Percentiles rank a stretch among this genome's conserved stretches.
phyloP scores from a whole-genome alignment of 2,113 vertebrate species.

The Ploceus nigricollis region DNA sequence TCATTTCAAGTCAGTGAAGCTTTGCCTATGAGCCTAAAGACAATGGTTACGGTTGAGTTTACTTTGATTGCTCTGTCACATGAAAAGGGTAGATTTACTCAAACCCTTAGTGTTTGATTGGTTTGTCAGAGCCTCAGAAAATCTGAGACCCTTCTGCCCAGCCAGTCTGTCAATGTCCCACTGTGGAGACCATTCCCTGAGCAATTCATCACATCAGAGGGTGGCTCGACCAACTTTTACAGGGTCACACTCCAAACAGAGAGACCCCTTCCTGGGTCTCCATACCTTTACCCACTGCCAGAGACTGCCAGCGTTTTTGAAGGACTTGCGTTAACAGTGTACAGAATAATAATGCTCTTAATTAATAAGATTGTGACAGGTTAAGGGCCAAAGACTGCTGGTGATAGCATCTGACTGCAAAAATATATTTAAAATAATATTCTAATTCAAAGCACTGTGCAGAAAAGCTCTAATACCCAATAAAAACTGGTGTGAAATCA shows the following conservation, averaged over 20 bases:
- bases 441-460: background rate
- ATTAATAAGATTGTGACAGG: background rate
- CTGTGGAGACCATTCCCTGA: background rate
- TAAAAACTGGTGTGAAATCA: background rate
- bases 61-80: background rate
- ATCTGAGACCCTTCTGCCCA: background rate
- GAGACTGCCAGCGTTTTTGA: fast-evolving
- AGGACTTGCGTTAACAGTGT: background rate
- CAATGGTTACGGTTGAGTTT: background rate
- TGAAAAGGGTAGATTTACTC: background rate
- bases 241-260: background rate
- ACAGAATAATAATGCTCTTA: background rate
- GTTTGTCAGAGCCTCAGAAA: background rate
- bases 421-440: background rate
- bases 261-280: background rate
- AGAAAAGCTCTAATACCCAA: background rate
- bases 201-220: background rate
- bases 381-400: background rate
- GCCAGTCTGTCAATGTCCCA: background rate
- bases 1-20: background rate
- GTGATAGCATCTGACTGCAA: background rate
- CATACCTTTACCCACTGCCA: background rate
- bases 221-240: fast-evolving
- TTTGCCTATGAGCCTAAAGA: background rate
- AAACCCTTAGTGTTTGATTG: background rate